Base-by-base conservation (phyloP, 2,888 invertebrate species). In the Polydrusus pterygomalis region DNA sequence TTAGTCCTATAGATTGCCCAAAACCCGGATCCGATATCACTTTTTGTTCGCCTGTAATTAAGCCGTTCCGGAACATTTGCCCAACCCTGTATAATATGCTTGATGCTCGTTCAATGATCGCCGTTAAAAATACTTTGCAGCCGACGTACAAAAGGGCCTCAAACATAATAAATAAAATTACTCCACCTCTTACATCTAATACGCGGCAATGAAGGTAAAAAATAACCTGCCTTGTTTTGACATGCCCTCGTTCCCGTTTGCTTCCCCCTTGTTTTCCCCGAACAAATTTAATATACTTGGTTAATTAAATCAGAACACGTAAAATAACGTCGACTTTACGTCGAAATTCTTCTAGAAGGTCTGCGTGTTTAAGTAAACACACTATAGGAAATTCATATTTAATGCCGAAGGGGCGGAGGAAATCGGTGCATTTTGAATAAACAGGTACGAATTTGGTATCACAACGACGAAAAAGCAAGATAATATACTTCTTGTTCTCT, bases 241-340 rank as follows among this genome's bases (percentile, higher is more conserved):
- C 54, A 30, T 54, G 54, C 54, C 54, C 54, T 54, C 9, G n/a
- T 54, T 30, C 54, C n/a, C 11, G 54, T 54, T 54, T 54, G 30
- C 25, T 30, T 30, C 30, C n/a, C 54, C 30, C 54, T 30, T 25
- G 54, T 30, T 54, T 54, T 54, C 30, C 25, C 25, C 8, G 54
- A 54, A 54, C 54, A 54, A 54, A 54, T 54, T 54, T 54, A 54
- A 54, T 54, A 47, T 17, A 47, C 47, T 47, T 17, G 17, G 15
- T 47, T 47, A 47, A 47, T 47, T 47, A 47, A 47, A 47, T 15
- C 47, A 17, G 17, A 47, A 17, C 47, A 47, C 47, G 47, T 47
- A n/a, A 47, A 17, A 15, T 47, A 47, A 47, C 47, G 47, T 47
- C 47, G 47, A 47, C 17, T 47, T 17, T 47, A n/a, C 1, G 47